Percentiles rank a stretch among this genome's conserved stretches.
Evolutionary conservation across 1,140 invertebrate genomes (phyloP).

Genomic region (Trichogramma pretiosum): DNA sequence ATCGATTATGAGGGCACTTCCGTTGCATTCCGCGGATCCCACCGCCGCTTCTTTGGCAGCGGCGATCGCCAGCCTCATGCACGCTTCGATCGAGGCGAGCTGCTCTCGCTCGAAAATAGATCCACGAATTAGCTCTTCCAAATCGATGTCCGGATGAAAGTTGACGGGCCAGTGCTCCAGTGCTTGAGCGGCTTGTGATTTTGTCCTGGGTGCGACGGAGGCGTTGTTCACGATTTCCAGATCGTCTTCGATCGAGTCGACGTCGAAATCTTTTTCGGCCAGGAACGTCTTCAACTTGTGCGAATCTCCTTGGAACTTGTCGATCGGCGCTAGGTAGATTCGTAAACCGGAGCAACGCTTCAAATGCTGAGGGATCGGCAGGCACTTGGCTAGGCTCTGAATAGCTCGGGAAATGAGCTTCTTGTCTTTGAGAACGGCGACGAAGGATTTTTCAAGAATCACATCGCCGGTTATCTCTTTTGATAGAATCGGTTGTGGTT

Average conservation of each 20-base stretch:
- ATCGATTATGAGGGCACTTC: slow-evolving; percentile 60
- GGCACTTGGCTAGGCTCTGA: slow-evolving; percentile 44
- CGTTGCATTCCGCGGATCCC: slow-evolving; percentile 32
- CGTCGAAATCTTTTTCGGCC: slow-evolving; percentile 43
- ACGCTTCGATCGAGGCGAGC: slow-evolving; percentile 49
- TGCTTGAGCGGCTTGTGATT: slow-evolving; percentile 57
- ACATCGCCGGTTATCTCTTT: slow-evolving; percentile 47
- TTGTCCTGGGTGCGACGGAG: slow-evolving; percentile 50
- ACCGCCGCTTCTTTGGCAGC: slow-evolving; percentile 40
- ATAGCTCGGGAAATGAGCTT: slow-evolving; percentile 59
- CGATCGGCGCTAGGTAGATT: slow-evolving; percentile 50
- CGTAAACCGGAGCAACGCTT: slow-evolving; percentile 61
- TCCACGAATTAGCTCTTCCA: slow-evolving; percentile 56
- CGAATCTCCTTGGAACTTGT: slow-evolving; percentile 14
- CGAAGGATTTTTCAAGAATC: slow-evolving; percentile 48
- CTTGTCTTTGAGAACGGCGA: slow-evolving; percentile 50
- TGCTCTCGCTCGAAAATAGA: slow-evolving; percentile 56
- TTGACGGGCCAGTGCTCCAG: slow-evolving; percentile 71
- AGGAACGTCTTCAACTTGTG: slow-evolving; percentile 44
- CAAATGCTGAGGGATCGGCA: slow-evolving; percentile 58
- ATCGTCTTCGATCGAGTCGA: slow-evolving; percentile 45
- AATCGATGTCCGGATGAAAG: slow-evolving; percentile 68
- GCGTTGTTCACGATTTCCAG: slow-evolving; percentile 55
- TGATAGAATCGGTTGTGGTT: slow-evolving; percentile 43
- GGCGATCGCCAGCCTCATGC: slow-evolving; percentile 55